Evolutionary conservation across 2,888 invertebrate species (phyloP).

Genomic region (Drosophila lutescens): DNA sequence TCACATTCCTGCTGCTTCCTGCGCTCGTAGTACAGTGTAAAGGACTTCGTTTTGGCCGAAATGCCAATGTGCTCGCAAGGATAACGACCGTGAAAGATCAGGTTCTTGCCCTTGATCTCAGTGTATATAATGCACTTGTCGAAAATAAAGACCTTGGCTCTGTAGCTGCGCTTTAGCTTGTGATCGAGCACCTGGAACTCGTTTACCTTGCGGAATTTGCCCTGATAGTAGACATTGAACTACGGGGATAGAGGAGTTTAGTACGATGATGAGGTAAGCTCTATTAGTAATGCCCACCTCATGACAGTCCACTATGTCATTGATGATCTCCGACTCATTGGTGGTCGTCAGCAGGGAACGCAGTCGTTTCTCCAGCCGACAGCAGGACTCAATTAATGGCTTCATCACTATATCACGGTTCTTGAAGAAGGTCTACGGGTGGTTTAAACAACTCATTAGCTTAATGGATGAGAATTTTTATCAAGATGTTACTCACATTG

Average conservation of each 20-base stretch:
- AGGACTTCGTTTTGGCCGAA: conserved; percentile 76
- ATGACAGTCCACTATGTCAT: conserved; percentile 82
- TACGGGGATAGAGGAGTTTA: conserved; percentile 33
- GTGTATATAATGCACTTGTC: conserved; percentile 84
- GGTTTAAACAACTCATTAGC: background rate
- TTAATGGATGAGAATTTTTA: fast-evolving
- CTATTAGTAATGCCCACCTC: conserved; percentile 64
- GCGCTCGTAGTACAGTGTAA: conserved; percentile 82
- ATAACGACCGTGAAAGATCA: conserved; percentile 83
- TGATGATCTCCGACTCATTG: conserved; percentile 84
- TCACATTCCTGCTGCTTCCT: conserved; percentile 84
- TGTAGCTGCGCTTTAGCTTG: conserved; percentile 79
- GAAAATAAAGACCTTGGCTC: conserved; percentile 83
- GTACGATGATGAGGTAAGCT: background rate
- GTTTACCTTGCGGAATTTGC: conserved; percentile 83
- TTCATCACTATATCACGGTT: conserved; percentile 82
- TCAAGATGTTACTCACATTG: conserved; percentile 63
- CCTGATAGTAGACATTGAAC: conserved; percentile 84
- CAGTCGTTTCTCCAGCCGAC: conserved; percentile 82
- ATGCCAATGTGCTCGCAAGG: conserved; percentile 83
- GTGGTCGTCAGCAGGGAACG: conserved; percentile 81
- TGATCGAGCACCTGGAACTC: conserved; percentile 82
- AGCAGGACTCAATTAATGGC: conserved; percentile 83
- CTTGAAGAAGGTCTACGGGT: conserved; percentile 80
- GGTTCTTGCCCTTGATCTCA: conserved; percentile 82